These are phyloP conservation scores for Actenoides lindsayi DNA, from an alignment of 2,113 vertebrate genomes.

Conservation along the genomic window DNA sequence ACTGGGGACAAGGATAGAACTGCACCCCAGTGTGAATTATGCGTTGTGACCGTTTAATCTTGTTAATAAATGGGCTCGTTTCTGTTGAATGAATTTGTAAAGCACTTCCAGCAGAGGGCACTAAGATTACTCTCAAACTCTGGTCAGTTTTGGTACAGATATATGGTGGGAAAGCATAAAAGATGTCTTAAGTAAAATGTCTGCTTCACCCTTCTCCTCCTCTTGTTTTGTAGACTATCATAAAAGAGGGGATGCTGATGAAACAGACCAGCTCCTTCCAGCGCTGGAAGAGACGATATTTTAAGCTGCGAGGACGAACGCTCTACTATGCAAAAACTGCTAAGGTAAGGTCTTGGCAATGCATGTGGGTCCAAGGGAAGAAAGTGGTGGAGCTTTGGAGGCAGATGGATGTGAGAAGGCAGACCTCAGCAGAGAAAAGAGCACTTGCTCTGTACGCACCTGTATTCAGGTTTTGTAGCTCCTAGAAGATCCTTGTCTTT, in stretches of 20 bases:
- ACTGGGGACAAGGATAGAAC: neutral
- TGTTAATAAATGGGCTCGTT: neutral
- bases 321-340: constrained; percentile 97
- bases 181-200: neutral
- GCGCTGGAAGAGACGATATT: constrained; percentile 95
- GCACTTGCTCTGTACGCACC: neutral
- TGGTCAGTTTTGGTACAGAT: fast-evolving
- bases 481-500: neutral
- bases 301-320: constrained; percentile 93
- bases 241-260: constrained; percentile 94
- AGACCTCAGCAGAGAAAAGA: neutral
- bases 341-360: constrained; percentile 79
- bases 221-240: constrained; percentile 83
- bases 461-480: neutral
- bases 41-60: neutral
- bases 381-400: neutral
- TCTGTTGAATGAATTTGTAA: neutral
- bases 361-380: neutral
- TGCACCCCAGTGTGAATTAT: neutral
- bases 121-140: neutral
- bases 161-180: neutral
- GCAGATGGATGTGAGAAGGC: neutral
- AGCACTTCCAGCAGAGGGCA: constrained; percentile 65
- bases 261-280: constrained; percentile 98
- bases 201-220: neutral